A percentile compares a stretch with the other conserved stretches of the same genome.
These are phyloP conservation scores for Falcunculus frontatus DNA, from an alignment of 2,113 vertebrate genomes.

Conservation along the genomic window DNA sequence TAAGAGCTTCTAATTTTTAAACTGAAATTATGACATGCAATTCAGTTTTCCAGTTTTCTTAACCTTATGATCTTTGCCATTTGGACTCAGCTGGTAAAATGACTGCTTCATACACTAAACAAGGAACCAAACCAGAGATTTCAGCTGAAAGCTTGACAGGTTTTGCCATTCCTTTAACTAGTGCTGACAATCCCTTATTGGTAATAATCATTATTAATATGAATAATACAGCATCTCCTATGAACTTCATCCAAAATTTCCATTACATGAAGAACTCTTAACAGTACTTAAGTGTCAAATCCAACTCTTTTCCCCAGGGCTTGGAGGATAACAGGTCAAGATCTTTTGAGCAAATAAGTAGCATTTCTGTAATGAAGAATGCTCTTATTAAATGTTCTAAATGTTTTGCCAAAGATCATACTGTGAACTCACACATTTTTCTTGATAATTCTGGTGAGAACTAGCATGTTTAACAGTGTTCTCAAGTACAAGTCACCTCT, in stretches of 20 bases:
- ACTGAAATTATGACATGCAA: neutral
- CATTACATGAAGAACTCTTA: neutral
- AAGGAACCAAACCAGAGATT: neutral
- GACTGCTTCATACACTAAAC: neutral
- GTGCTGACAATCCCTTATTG: neutral
- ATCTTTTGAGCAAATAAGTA: neutral
- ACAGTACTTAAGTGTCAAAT: neutral
- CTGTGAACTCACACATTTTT: neutral
- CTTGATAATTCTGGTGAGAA: neutral
- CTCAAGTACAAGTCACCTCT: neutral
- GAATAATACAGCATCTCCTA: neutral
- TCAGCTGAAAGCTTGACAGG: neutral
- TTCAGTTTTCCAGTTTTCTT: neutral
- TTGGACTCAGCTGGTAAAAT: neutral
- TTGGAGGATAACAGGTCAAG: neutral
- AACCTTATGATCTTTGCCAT: neutral
- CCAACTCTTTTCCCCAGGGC: neutral
- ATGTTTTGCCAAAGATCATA: neutral
- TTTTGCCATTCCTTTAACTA: neutral
- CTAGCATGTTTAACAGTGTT: neutral
- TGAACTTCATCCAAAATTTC: neutral
- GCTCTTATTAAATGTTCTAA: neutral
- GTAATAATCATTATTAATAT: neutral
- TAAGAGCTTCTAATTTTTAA: neutral
- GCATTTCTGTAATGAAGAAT: neutral